Conservation (phyloP, 1,140 invertebrate species). For the Drosophila simulans region DNA sequence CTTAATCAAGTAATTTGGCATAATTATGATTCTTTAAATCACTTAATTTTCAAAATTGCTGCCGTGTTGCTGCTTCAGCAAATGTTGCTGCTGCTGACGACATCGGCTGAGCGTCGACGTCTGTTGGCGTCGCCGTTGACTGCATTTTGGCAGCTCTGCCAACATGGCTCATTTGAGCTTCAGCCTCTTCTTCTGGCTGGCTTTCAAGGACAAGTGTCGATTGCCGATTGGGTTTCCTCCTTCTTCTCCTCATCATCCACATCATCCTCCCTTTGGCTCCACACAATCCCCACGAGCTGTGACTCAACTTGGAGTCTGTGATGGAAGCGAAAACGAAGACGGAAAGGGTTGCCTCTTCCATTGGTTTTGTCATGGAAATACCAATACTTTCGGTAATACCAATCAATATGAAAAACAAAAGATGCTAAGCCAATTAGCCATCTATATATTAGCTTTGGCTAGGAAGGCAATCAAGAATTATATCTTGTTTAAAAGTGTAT, state of each 20-base stretch:
- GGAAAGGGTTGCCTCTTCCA: constrained; percentile 11
- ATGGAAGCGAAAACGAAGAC: neutral
- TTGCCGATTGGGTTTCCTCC: constrained; percentile 34
- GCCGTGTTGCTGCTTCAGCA: neutral
- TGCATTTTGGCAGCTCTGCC: constrained; percentile 66
- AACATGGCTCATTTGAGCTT: constrained; percentile 40
- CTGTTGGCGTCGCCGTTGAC: constrained; percentile 68
- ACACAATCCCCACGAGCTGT: neutral
- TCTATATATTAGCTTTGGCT: too few species aligned
- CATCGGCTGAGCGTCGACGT: constrained; percentile 43
- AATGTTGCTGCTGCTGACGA: constrained; percentile 35
- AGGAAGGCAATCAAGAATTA: neutral
- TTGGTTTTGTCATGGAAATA: constrained; percentile 9
- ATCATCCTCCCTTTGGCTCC: neutral
- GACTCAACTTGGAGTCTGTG: constrained; percentile 28
- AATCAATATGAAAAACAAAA: too few species aligned
- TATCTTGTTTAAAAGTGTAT: neutral
- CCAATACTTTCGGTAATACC: neutral
- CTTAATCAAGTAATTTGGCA: neutral
- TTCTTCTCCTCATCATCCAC: neutral
- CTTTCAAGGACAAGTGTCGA: constrained; percentile 76
- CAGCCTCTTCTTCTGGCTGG: constrained; percentile 49
- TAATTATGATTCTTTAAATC: neutral
- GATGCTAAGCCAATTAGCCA: neutral
- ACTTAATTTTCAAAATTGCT: neutral